Conservation (phyloP, 1,140 invertebrate genomes). For the Trigoniulus corallinus region DNA sequence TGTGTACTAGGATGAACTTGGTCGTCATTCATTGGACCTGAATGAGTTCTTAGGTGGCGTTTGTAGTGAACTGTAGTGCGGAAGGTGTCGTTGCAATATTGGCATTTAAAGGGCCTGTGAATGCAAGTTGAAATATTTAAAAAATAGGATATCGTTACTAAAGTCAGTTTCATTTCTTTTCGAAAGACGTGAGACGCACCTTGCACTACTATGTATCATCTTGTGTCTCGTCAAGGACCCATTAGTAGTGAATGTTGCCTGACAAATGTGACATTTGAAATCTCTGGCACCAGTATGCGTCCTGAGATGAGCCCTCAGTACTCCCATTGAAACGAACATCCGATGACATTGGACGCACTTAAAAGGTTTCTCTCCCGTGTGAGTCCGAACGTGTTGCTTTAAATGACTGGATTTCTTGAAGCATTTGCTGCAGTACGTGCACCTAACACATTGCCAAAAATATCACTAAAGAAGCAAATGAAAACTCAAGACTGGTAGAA, state of each 20-base stretch:
- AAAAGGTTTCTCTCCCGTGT: constrained; percentile 31
- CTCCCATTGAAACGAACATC: constrained; percentile 28
- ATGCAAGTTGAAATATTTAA: too few relatives aligned
- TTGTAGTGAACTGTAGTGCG: constrained; percentile 26
- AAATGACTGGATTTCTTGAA: constrained; percentile 36
- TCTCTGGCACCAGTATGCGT: constrained; percentile 24
- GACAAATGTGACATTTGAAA: constrained; percentile 22
- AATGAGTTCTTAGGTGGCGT: constrained; percentile 29
- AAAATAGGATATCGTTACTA: too few relatives aligned
- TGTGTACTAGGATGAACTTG: too few relatives aligned
- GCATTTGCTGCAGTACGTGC: constrained; percentile 25
- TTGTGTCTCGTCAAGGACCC: constrained; percentile 25
- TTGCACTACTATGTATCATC: constrained; percentile 24
- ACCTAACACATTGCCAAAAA: too few relatives aligned
- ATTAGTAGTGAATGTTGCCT: constrained; percentile 25
- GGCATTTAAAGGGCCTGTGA: constrained; percentile 24
- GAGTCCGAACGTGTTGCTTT: constrained; percentile 33
- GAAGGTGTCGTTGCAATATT: constrained; percentile 29
- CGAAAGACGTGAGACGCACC: too few relatives aligned
- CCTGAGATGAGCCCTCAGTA: constrained; percentile 25
- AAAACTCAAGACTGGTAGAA: too few relatives aligned
- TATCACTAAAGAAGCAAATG: too few relatives aligned
- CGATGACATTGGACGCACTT: constrained; percentile 29
- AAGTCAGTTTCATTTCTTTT: too few relatives aligned
- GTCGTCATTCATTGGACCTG: constrained; percentile 8